Evolutionary conservation across 2,113 vertebrate genomes (phyloP).

Genomic region (human): GRCh38 chr1:245716501-245717000

Average conservation of each 20-base stretch:
- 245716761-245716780: rapidly evolving
- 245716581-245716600: neutral
- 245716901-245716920: no score
- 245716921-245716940: no score
- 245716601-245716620: rapidly evolving
- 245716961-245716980: no score
- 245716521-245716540: neutral
- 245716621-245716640: rapidly evolving
- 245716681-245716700: neutral
- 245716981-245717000: no score
- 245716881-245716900: no score
- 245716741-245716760: neutral
- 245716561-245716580: neutral
- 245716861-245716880: no score
- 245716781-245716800: neutral
- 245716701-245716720: neutral
- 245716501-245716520: neutral
- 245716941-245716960: no score
- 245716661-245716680: neutral
- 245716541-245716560: neutral
- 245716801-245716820: no score
- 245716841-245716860: no score
- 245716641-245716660: neutral
- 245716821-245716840: no score
- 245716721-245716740: neutral